Percentiles rank a stretch among this genome's conserved stretches.
These are phyloP conservation scores for Pluvialis apricaria DNA, from an alignment of 2,113 vertebrate species.

Conservation along the genomic window DNA sequence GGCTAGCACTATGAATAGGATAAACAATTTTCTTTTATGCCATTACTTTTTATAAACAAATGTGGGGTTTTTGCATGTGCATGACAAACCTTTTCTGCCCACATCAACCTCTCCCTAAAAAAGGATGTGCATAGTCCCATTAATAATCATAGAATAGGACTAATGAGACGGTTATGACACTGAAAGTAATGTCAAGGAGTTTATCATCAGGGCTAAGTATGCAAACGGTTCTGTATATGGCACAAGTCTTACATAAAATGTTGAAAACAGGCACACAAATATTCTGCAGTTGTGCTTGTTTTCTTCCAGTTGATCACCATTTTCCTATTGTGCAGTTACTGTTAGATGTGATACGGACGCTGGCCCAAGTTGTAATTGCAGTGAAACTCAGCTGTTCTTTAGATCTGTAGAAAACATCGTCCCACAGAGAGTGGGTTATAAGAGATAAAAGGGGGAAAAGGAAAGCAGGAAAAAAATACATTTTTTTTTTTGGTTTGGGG, in stretches of 20 bases:
- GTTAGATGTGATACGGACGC: background rate
- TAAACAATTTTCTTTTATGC: background rate
- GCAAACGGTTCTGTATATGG: background rate
- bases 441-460: background rate
- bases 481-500: background rate
- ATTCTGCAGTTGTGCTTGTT: background rate
- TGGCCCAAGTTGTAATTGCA: background rate
- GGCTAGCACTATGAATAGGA: background rate
- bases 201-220: background rate
- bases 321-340: background rate
- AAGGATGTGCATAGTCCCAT: background rate
- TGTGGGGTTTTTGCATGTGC: accelerated
- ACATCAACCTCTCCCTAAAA: background rate
- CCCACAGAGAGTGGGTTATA: background rate
- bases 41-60: background rate
- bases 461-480: background rate
- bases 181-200: background rate
- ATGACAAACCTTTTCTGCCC: background rate
- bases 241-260: background rate
- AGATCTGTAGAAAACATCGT: background rate
- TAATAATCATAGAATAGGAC: background rate
- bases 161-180: background rate
- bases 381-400: background rate
- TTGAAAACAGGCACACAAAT: background rate
- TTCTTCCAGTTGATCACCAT: background rate